Percentiles rank a stretch among this genome's conserved stretches.
Evolutionary conservation across 2,888 invertebrate genomes (phyloP).

Genomic region (Dicyrtoma fusca): DNA sequence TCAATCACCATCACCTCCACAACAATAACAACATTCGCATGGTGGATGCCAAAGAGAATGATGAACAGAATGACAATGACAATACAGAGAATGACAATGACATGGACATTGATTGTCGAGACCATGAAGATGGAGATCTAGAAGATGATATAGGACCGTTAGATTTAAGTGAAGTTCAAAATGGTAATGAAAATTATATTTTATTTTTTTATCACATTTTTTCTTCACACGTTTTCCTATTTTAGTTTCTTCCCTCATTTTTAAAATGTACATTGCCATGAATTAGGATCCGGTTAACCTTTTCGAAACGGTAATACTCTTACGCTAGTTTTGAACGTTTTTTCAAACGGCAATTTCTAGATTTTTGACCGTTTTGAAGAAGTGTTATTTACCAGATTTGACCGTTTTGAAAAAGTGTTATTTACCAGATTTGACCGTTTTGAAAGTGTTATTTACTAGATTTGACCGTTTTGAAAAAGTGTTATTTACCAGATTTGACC

Average conservation of each 20-base stretch:
- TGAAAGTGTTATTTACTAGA: no score
- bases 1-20: constrained; percentile 27
- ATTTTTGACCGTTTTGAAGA: no score
- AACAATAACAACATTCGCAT: constrained; percentile 39
- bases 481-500: no score
- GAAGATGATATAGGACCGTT: constrained; percentile 49
- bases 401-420: no score
- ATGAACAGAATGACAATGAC: constrained; percentile 41
- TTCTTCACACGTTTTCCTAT: background rate
- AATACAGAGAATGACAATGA: constrained; percentile 50
- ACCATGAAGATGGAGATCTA: constrained; percentile 50
- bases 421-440: no score
- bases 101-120: constrained; percentile 56
- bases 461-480: no score
- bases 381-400: no score
- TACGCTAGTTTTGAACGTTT: no score
- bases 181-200: constrained; percentile 47
- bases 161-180: constrained; percentile 56
- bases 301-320: no score
- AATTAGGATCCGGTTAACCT: no score
- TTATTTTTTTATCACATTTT: constrained; percentile 4
- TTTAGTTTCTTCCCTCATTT: background rate
- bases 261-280: background rate
- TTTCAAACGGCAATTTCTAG: background rate
- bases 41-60: constrained; percentile 35